Percentiles rank a stretch among this genome's conserved stretches.
phyloP scores from a whole-genome alignment of 2,113 vertebrate genomes.

The Sorex fumeus region DNA sequence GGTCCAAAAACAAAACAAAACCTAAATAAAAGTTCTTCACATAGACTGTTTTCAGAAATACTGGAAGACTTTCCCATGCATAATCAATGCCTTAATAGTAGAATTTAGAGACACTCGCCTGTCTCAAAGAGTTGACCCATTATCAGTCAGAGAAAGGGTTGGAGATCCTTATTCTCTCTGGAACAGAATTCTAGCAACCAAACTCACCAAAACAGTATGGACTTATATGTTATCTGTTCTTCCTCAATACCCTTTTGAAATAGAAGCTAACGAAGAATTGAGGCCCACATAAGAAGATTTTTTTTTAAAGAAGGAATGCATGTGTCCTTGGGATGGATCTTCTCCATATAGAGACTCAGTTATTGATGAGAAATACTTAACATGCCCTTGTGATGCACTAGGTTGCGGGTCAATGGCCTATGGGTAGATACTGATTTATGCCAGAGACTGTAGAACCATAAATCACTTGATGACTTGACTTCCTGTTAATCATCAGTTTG shows the following conservation, averaged over 20 bases:
- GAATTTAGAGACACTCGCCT: background rate
- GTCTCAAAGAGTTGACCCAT: background rate
- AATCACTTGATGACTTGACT: too few relatives aligned
- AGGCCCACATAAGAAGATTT: background rate
- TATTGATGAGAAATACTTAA: too few relatives aligned
- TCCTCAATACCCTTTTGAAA: constrained; percentile 8
- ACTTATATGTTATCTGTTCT: constrained; percentile 9
- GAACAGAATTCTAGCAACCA: background rate
- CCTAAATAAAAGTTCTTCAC: background rate
- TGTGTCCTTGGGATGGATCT: background rate
- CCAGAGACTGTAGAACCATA: constrained; percentile 30
- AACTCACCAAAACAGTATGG: background rate
- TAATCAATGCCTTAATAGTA: background rate
- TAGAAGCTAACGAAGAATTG: background rate
- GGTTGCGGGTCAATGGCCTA: constrained; percentile 6
- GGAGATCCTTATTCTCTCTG: constrained; percentile 10
- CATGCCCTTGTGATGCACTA: background rate
- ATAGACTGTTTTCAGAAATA: background rate
- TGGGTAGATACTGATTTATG: constrained; percentile 34
- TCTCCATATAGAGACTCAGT: too few relatives aligned
- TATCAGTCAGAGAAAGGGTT: background rate
- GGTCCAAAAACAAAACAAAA: too few relatives aligned
- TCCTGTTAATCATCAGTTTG: too few relatives aligned
- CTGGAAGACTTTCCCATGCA: background rate
- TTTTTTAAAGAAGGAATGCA: background rate